phyloP scores from a whole-genome alignment of 2,888 invertebrate species.

The Sipunculus nudus region DNA sequence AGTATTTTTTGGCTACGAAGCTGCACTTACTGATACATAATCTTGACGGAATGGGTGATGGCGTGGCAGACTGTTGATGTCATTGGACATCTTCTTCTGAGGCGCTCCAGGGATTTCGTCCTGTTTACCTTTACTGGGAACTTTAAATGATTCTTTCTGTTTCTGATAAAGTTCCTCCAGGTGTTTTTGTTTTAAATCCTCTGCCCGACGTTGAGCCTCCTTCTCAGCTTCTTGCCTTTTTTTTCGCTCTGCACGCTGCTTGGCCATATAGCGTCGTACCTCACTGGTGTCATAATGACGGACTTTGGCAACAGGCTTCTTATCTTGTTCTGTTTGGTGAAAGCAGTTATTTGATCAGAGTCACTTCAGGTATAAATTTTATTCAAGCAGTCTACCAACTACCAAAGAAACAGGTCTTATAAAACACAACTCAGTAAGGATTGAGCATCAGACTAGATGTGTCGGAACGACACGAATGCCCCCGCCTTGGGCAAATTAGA shows the following conservation, averaged over 20 bases:
- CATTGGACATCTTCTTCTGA: too few species aligned
- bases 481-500: not conserved
- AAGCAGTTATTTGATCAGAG: too few species aligned
- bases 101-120: not conserved
- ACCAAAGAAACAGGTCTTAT: too few species aligned
- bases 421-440: too few species aligned
- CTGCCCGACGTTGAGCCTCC: conserved; percentile 53
- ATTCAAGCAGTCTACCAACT: too few species aligned
- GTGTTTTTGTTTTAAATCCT: conserved; percentile 50
- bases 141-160: conserved; percentile 66
- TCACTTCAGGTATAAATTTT: too few species aligned
- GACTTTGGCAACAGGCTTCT: conserved; percentile 47
- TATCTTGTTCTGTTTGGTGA: conserved; percentile 45
- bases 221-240: conserved; percentile 63
- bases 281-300: conserved; percentile 74
- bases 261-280: conserved; percentile 71
- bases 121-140: not conserved
- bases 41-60: too few species aligned
- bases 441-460: too few species aligned
- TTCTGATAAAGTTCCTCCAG: conserved; percentile 67
- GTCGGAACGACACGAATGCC: too few species aligned
- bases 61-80: too few species aligned
- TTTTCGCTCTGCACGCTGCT: conserved; percentile 70
- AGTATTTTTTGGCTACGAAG: too few species aligned
- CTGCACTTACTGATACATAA: too few species aligned